A percentile compares a stretch with the other conserved stretches of the same genome.
Conservation (phyloP, 2,888 invertebrate genomes). For the Drosophila hamatofila region DNA sequence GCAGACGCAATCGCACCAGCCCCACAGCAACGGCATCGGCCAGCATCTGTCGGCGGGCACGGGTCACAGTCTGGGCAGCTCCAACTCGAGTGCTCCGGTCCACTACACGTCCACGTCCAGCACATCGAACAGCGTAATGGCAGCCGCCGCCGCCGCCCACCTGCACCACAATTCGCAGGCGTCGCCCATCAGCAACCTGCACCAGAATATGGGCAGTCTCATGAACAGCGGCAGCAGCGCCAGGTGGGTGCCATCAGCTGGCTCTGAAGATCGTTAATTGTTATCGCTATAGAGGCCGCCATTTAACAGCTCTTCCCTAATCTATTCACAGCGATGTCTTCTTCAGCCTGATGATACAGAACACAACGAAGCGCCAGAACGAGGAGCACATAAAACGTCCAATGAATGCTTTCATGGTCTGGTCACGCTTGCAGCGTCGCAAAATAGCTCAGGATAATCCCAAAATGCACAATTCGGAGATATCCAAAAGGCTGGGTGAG, state of each 20-base stretch:
- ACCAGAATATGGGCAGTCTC: slow-evolving; percentile 85
- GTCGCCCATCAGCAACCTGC: slow-evolving; percentile 85
- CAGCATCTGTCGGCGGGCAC: slow-evolving; percentile 53
- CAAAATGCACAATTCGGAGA: slow-evolving; percentile 99
- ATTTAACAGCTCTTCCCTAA: background rate
- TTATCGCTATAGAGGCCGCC: background rate
- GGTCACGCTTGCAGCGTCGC: slow-evolving; percentile 95
- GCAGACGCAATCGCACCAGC: slow-evolving; percentile 62
- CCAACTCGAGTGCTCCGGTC: slow-evolving; percentile 59
- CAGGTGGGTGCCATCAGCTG: slow-evolving; percentile 72
- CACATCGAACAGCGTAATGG: slow-evolving; percentile 78
- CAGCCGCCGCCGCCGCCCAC: slow-evolving; percentile 82
- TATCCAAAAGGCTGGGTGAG: slow-evolving; percentile 96
- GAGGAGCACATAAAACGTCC: slow-evolving; percentile 97
- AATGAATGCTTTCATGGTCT: slow-evolving; percentile 99
- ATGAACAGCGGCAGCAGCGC: slow-evolving; percentile 85
- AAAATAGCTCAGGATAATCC: slow-evolving; percentile 99
- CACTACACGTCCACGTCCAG: slow-evolving; percentile 73
- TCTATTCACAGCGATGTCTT: slow-evolving; percentile 82
- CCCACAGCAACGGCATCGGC: slow-evolving; percentile 70
- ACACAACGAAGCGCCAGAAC: slow-evolving; percentile 87
- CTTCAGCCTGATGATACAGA: slow-evolving; percentile 85
- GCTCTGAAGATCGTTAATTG: background rate
- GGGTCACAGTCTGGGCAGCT: slow-evolving; percentile 50
- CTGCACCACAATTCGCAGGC: slow-evolving; percentile 84